Percentiles rank a stretch among this genome's conserved stretches.
phyloP scores from a whole-genome alignment of 1,140 invertebrate species.

The Monomorium pharaonis region DNA sequence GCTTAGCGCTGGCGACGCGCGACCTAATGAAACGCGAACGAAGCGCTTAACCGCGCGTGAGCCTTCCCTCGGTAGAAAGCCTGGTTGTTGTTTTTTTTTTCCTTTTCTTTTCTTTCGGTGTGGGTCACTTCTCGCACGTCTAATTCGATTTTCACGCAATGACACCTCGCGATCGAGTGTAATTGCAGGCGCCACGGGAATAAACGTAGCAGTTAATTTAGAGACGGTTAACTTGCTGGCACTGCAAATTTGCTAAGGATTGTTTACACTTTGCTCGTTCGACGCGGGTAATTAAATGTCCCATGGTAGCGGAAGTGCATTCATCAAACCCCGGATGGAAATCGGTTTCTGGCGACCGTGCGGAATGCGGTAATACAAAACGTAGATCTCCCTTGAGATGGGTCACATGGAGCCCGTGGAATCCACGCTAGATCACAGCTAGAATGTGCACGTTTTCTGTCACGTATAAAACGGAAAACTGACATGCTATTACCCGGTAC shows the following conservation, averaged over 20 bases:
- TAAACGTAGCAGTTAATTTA: not conserved
- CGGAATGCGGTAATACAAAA: not conserved
- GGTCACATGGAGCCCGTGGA: not conserved
- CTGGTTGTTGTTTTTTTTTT: too few species aligned
- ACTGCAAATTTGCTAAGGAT: not conserved
- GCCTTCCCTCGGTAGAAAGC: not conserved
- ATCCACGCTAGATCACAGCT: conserved; percentile 23
- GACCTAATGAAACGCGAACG: conserved; percentile 31
- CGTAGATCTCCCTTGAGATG: not conserved
- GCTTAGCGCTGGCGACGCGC: not conserved
- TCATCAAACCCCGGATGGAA: not conserved
- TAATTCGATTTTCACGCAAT: not conserved
- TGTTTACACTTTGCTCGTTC: not conserved
- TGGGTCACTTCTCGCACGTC: not conserved
- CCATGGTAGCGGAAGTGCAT: not conserved
- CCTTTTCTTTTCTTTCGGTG: not conserved
- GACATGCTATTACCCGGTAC: conserved; percentile 28
- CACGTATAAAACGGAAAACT: conserved; percentile 45
- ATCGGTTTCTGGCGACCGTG: not conserved
- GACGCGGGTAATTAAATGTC: conserved; percentile 8
- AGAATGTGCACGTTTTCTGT: conserved; percentile 36
- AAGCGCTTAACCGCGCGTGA: not conserved
- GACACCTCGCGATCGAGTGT: not conserved
- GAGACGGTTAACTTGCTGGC: not conserved
- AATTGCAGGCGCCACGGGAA: not conserved